These are phyloP conservation scores for Drosophila infuscata DNA, from an alignment of 2,888 invertebrate genomes.

Conservation along the genomic window DNA sequence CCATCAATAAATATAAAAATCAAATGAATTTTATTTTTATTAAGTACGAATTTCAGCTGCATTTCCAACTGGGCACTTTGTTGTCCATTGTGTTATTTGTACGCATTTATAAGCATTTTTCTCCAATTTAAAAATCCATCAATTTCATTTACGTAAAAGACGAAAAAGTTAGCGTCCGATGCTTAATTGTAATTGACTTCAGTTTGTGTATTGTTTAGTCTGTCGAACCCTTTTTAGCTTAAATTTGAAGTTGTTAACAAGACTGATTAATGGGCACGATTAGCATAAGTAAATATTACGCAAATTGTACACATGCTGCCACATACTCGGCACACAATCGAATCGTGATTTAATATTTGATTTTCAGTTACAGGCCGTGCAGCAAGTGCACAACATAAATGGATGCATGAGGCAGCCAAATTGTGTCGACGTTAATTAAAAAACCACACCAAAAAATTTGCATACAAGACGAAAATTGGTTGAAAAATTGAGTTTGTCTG, in stretches of 20 bases:
- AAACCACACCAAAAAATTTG: conserved; percentile 68
- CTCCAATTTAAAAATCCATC: conserved; percentile 63
- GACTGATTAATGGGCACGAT: conserved; percentile 75
- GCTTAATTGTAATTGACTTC: conserved; percentile 15
- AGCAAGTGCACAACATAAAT: conserved; percentile 50
- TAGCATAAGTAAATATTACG: conserved; percentile 77
- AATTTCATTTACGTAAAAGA: conserved; percentile 50
- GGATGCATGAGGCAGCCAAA: conserved; percentile 24
- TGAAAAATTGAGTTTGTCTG: conserved; percentile 66
- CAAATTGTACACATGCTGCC: conserved; percentile 58
- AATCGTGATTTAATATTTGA: conserved; percentile 64
- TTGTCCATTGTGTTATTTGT: conserved; percentile 19
- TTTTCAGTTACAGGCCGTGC: conserved; percentile 31
- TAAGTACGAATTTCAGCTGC: neutral
- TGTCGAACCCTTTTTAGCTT: conserved; percentile 34
- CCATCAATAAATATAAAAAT: neutral
- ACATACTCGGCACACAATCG: conserved; percentile 40
- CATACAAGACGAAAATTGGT: conserved; percentile 76
- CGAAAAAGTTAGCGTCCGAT: neutral
- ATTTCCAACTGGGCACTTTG: conserved; percentile 45
- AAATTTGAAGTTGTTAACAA: conserved; percentile 55
- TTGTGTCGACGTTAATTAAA: conserved; percentile 74
- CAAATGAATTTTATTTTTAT: neutral
- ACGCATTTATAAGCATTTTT: conserved; percentile 38
- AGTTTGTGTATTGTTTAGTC: conserved; percentile 22